Base-by-base conservation (phyloP, 2,797 vertebrate species). In the Lepus townsendii region DNA sequence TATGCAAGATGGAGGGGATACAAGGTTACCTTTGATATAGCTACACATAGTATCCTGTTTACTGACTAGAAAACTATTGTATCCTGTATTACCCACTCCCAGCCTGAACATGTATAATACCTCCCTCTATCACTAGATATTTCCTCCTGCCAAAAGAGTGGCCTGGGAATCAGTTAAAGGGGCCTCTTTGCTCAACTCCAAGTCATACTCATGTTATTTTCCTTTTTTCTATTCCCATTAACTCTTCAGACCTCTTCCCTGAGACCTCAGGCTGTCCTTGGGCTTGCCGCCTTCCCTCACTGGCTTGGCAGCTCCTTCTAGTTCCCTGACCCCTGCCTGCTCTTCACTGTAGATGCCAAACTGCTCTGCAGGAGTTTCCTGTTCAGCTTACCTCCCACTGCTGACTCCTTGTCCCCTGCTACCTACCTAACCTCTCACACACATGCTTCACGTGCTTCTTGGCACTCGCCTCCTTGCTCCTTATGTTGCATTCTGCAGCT, bases 351-450 rank as follows among this genome's bases (percentile, higher is more conserved):
- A 83, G 38, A 47, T 35, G 38, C 17, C 22, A 38, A 73, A 83
- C 26, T 32, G 30, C 20, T 32, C 83, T 50, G 73, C 52, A 13
- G 38, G 17, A 73, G 76, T 14, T 82, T 20, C 57, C 10, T 27
- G 20, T 32, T 77, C 35, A n/a, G 63, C 27, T 78, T 0, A 0
- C 71, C 57, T 30, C 63, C 38, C 0, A 0, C 47, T 7, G 6
- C 82, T 87, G n/a, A 32, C 65, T 57, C 66, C 60, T 30, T 3
- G 50, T 84, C 79, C 60, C 32, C 12, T 52, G 38, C 38, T 19
- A 42, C n/a, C n/a, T n/a, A 8, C 54, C 42, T 76, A 32, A 57
- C 50, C 54, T 69, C 66, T 35, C 17, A 50, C 20, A 17, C 14
- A 10, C 47, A 47, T n/a, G 22, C 60, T 47, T 83, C 50, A n/a